Base-by-base conservation (phyloP, 2,888 invertebrate genomes). In the Criorhina ranunculi region DNA sequence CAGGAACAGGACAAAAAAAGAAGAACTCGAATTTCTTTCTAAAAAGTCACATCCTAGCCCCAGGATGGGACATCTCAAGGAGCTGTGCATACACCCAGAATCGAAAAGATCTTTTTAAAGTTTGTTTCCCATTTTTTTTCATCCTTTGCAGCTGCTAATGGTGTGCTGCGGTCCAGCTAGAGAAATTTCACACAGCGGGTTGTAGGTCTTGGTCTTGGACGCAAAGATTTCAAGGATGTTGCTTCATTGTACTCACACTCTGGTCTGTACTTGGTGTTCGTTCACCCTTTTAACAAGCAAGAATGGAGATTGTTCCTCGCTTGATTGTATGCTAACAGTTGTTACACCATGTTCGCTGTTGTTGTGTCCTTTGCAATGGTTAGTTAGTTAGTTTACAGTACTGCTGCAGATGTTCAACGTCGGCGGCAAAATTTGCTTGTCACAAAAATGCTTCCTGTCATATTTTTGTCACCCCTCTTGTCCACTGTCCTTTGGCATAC, bases 361-460 rank as follows among this genome's bases (percentile, higher is more conserved):
- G 70, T 79, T 85, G 70, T 80, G 69, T 80, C 72, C 80, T 70
- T 73, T 85, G 67, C 67, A 31, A 55, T 33, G 80, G 73, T 80
- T 55, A 62, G 73, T 64, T 73, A 49, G 85, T 76, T 80, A 62
- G 62, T 60, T 40, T 66, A 29, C 55, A 42, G 33, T 33, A n/a
- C 46, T 60, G 57, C n/a, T 69, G 53, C 78, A 53, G 69, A 37
- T 69, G 69, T 59, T 77, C 37, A 60, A 72, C 40, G 49, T 51
- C 66, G 80, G 59, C 85, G 89, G 90, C 89, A 90, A 89, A 90
- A 90, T 90, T 90, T 90, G 88, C 90, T 89, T 90, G 90, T 90
- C 90, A 89, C 90, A 89, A 89, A 90, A 90, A 90, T 90, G 88
- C 88, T 89, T 88, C 87, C 90, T 89, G 90, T 89, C 90, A 90